Base-by-base conservation (phyloP, 2,888 invertebrate genomes). In the Tiliacea citrago region DNA sequence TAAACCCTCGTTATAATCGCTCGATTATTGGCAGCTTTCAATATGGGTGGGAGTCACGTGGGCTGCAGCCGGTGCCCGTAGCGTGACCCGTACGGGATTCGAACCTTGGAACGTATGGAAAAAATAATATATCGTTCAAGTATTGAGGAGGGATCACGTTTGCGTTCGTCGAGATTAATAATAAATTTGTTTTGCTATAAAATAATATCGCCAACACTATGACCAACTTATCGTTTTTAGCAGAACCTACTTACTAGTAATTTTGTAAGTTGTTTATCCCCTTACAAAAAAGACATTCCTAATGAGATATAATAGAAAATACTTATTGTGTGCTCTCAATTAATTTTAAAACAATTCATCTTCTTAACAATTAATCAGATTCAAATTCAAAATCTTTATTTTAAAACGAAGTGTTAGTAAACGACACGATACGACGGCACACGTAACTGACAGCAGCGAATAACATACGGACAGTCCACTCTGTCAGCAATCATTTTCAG, bases 31-130 rank as follows among this genome's bases (percentile, higher is more conserved):
- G 88, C 86, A 89, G 88, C 79, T 86, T 86, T 80, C 88, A 87
- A 90, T 90, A 88, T 85, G 67, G 61, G 61, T 60, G 68, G 67
- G 35, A 76, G 90, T 90, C 92, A 92, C 92, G 92, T 90, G 92
- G 79, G 45, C n/a, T 73, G 68, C 92, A 91, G 81, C 89, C 86
- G 92, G 88, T 62, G 85, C 84, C 73, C 47, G 53, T 82, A 85
- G 87, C 91, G 91, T 92, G 91, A 89, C 88, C 78, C 73, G 60
- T 60, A 61, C 83, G 63, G 77, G 84, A 79, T 47, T 65, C 62
- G 66, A 85, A 85, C 76, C 74, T 68, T 66, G 76, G 71, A 68
- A 49, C 57, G 72, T 68, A 53, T 70, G 76, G 63, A 73, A 80
- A 82, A 85, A 80, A 81, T 84, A 75, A 83, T 82, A 83, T 70